Evolutionary conservation across 2,113 vertebrate species (phyloP), one percentile per base, ranked within the genome.

Genomic region (Phrynocephalus versicolor): DNA sequence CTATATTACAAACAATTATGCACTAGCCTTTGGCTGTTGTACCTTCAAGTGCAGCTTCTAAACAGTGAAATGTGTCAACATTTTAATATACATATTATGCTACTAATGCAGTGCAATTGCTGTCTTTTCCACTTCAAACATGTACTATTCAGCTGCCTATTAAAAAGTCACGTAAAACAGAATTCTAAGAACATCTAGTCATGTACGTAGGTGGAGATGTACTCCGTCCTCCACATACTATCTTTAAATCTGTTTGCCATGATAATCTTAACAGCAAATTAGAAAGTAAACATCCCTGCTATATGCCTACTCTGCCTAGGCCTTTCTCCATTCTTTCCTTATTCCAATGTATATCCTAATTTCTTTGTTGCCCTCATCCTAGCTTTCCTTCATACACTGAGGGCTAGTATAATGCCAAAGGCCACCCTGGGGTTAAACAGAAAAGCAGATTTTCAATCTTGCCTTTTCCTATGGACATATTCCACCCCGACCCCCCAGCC

Each of bases 1-100:
- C 91, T 94, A 94, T 92, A 94, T 94, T 95, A 92, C 89, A 91
- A 94, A 92, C 87, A 94, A 94, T 90, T 95, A 93, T 92, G 92
- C 70, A 41, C 94, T 96, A n/a, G 88, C 93, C 90, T 95, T 96
- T 95, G 89, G 88, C 94, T 95, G 88, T 88, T 93, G 92, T 90
- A 91, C 93, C 95, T 96, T 91, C 92, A 93, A 95, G 93, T 90
- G 81, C 77, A 91, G 81, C 74, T 78, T 92, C 85, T 91, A 92
- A 94, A 87, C 69, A 89, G 89, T 92, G 88, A 91, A 88, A 90
- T 86, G 79, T 85, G 12, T 79, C 86, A 90, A 83, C 27, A 13
- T 10, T 23, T 87, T 92, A 90, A 82, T 70, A 58, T 83, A 91
- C 79, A 72, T 92, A 91, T 91, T 84, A 89, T 93, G 91, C 94